Base-by-base conservation (phyloP, 2,888 invertebrate genomes). In the Stegophylla sp. region DNA sequence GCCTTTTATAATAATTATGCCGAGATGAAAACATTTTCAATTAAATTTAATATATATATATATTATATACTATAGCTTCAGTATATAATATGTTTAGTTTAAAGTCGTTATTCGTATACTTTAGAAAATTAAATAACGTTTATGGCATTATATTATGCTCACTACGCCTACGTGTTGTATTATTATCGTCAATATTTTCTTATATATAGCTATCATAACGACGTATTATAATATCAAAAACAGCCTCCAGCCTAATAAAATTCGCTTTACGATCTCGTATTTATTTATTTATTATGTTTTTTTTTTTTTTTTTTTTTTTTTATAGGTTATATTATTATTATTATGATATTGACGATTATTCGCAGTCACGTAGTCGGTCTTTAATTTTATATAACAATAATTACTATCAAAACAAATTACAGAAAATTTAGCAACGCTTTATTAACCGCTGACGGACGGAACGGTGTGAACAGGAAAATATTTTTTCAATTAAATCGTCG, bases 311-410 rank as follows among this genome's bases (percentile, higher is more conserved):
- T n/a, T n/a, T n/a, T n/a, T n/a, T n/a, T n/a, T n/a, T n/a, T n/a
- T n/a, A n/a, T n/a, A n/a, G n/a, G n/a, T n/a, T 53, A 53, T 53
- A 20, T 53, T 53, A 20, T 20, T 20, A 53, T 53, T 3, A 51
- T 43, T 43, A 43, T 43, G 4, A 43, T 43, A 4, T 51, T 51
- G 10, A 15, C n/a, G n/a, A n/a, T n/a, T n/a, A n/a, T n/a, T n/a
- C n/a, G n/a, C n/a, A n/a, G n/a, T n/a, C n/a, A n/a, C n/a, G n/a
- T n/a, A n/a, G n/a, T n/a, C n/a, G n/a, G n/a, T n/a, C n/a, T 75
- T 75, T 51, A 75, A 64, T 51, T 51, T 28, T 23, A 41, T 64
- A n/a, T n/a, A n/a, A n/a, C n/a, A 75, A 75, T 75, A 75, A 75
- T 75, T 75, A 75, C 48, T 63, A 17, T 0, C 12, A 63, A 74